A percentile compares a stretch with the other conserved stretches of the same genome.
Evolutionary conservation across 2,113 vertebrate species (phyloP).

Genomic region (Todiramphus chloris): DNA sequence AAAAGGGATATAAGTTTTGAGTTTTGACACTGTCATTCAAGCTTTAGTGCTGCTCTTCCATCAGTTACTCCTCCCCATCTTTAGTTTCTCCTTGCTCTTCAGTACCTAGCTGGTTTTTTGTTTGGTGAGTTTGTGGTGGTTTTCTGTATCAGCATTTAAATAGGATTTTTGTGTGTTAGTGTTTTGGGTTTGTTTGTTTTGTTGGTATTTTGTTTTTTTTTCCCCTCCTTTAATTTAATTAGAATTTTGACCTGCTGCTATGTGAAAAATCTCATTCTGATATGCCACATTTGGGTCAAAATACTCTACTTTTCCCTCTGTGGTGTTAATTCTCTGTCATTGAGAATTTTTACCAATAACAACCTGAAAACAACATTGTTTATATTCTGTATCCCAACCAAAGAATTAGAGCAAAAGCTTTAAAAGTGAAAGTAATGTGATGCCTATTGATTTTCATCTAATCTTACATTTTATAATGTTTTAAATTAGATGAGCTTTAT

Average conservation of each 20-base stretch:
- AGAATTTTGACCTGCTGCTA: neutral
- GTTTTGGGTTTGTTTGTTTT: neutral
- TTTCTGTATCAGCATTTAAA: neutral
- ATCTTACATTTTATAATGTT: neutral
- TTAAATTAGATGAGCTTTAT: neutral
- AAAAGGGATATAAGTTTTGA: neutral
- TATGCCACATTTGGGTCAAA: neutral
- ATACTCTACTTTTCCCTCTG: neutral
- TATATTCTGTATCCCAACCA: neutral
- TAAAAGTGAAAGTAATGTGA: rapidly evolving
- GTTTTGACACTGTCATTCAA: neutral
- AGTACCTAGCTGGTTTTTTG: neutral
- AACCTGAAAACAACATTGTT: neutral
- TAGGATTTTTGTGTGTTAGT: neutral
- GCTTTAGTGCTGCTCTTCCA: neutral
- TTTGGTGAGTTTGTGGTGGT: neutral
- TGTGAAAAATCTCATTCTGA: neutral
- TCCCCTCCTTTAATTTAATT: neutral
- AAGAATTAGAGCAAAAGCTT: neutral
- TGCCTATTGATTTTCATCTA: neutral
- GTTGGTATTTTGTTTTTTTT: neutral
- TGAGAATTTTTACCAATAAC: neutral
- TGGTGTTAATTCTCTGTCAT: neutral
- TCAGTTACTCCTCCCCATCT: neutral
- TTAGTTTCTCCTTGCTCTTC: neutral